Base-by-base conservation (phyloP, 2,113 vertebrate species). In the Tragelaphus strepsiceros region DNA sequence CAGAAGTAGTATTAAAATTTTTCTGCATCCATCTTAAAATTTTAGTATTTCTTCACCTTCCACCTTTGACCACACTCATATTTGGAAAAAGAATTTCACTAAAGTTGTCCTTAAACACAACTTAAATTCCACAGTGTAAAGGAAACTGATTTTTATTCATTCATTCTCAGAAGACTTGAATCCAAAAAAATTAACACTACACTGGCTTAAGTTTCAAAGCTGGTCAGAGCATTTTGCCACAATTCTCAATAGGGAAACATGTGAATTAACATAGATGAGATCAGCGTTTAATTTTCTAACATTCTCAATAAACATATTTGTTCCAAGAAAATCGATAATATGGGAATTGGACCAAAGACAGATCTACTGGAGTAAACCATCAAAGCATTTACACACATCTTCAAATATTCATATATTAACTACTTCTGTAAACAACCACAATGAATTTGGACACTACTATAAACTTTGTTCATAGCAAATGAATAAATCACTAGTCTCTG, bases 311-410 rank as follows among this genome's bases (percentile, higher is more conserved):
- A 93, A 96, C 74, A 62, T 54, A 90, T 4, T 24, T 43, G 14
- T 96, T 98, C 93, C 95, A 98, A 97, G 95, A 98, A 98, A 98
- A 96, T 67, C 26, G 97, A n/a, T 90, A 90, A 97, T 97, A 96
- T 4, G 5, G 71, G 87, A 97, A 92, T 81, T 97, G 77, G 32
- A 85, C 15, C 71, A 88, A 78, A 88, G 54, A 71, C 1, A 86
- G 43, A 89, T 59, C 53, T 80, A 58, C 6, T 84, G 7, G 11
- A 49, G 83, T 78, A 91, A 91, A 54, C 13, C 43, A 84, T 46
- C 78, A 96, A 56, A 91, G 35, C 51, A 94, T 78, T 58, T 71
- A 91, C 22, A 78, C 2, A 46, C 24, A 85, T 80, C 85, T 93
- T 96, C 93, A 94, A 94, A 39, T 87, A 87, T 74, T 51, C 61